phyloP scores from a whole-genome alignment of 1,140 invertebrate species.

The Cydia pomonella region DNA sequence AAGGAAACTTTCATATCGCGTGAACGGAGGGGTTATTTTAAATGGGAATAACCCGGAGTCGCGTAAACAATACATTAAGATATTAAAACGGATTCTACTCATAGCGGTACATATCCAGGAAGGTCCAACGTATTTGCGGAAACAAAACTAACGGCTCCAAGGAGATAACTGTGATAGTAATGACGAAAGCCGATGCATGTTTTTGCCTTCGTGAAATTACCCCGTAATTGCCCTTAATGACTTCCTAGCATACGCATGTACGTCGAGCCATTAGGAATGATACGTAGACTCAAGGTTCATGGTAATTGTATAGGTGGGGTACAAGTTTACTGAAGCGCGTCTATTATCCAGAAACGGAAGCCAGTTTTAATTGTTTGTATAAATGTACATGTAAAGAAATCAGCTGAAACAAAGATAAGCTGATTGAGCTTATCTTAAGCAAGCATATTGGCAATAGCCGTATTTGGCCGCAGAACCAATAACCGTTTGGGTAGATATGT shows the following conservation, averaged over 20 bases:
- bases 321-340: conserved; percentile 7
- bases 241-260: conserved; percentile 52
- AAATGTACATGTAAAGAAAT: conserved; percentile 1
- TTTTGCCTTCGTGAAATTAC: conserved; percentile 55
- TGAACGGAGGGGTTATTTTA: neutral
- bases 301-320: conserved; percentile 34
- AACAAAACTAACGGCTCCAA: conserved; percentile 27
- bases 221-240: conserved; percentile 54
- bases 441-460: neutral
- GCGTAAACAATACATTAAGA: neutral
- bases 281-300: conserved; percentile 41
- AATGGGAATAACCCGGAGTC: neutral
- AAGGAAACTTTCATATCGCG: neutral
- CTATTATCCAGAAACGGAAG: conserved; percentile 17
- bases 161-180: conserved; percentile 37
- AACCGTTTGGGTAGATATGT: neutral
- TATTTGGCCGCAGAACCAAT: neutral
- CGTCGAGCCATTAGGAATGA: conserved; percentile 35
- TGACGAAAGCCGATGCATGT: conserved; percentile 36
- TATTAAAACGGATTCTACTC: neutral
- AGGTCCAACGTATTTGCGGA: neutral
- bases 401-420: neutral
- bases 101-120: neutral
- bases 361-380: conserved; percentile 2
- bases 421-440: neutral